Conservation (phyloP, 2,113 vertebrate species). For the Polypterus senegalus region DNA sequence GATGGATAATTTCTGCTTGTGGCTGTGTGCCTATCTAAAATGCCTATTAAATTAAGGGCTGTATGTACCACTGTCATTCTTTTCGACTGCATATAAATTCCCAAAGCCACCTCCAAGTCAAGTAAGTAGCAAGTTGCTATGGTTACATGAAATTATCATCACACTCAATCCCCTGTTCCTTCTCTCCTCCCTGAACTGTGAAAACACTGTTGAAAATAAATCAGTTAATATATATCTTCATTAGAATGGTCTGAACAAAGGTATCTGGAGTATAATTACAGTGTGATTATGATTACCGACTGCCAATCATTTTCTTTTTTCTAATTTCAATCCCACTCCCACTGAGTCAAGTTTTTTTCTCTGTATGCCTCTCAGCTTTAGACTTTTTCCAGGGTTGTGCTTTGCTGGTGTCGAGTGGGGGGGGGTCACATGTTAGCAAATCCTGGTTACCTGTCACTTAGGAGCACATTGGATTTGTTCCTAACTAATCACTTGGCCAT, state of each 20-base stretch:
- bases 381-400: constrained; percentile 15
- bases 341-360: constrained; percentile 14
- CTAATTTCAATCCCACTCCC: constrained; percentile 18
- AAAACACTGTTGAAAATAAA: constrained; percentile 19
- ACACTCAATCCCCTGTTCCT: constrained; percentile 2
- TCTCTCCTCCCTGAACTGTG: constrained; percentile 9
- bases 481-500: too few species aligned
- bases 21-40: constrained; percentile 1
- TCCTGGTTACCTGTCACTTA: too few species aligned
- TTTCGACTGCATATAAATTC: constrained; percentile 17
- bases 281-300: constrained; percentile 26
- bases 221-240: constrained; percentile 26
- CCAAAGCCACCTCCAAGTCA: constrained; percentile 18
- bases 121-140: constrained; percentile 31
- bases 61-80: constrained; percentile 15
- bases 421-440: too few species aligned
- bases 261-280: constrained; percentile 26
- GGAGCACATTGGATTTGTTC: too few species aligned
- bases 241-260: constrained; percentile 25
- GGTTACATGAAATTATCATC: constrained; percentile 26
- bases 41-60: constrained; percentile 6
- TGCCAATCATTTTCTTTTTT: constrained; percentile 26
- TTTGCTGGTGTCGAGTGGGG: background rate
- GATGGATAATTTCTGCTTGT: constrained; percentile 1
- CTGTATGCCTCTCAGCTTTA: constrained; percentile 16